Evolutionary conservation across 1,140 invertebrate genomes (phyloP).

Genomic region (Papilio polyxenes): DNA sequence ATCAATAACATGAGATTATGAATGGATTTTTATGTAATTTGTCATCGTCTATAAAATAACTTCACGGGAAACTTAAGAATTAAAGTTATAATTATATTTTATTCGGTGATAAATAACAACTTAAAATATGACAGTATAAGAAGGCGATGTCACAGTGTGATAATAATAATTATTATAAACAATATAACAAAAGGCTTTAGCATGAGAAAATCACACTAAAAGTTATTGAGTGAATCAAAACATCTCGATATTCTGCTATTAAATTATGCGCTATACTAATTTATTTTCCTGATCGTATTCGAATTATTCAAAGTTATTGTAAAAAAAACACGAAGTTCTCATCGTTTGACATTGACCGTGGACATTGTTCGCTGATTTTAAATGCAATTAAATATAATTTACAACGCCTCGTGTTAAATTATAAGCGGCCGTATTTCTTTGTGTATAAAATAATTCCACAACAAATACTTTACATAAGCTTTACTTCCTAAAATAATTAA

Average conservation of each 20-base stretch:
- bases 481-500: neutral
- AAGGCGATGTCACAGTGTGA: too few species aligned
- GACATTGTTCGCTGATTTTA: conserved; percentile 17
- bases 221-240: too few species aligned
- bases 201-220: too few species aligned
- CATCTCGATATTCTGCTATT: neutral
- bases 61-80: neutral
- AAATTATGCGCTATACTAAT: neutral
- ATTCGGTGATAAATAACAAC: too few species aligned
- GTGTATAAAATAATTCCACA: neutral
- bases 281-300: neutral
- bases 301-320: conserved; percentile 7
- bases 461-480: neutral
- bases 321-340: neutral
- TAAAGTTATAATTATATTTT: too few species aligned
- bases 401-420: conserved; percentile 1
- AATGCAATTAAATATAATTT: conserved; percentile 13
- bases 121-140: too few species aligned
- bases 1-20: neutral
- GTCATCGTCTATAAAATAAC: neutral
- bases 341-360: neutral
- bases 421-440: neutral
- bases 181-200: too few species aligned
- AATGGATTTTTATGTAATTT: neutral
- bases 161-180: too few species aligned